Evolutionary conservation across 1,140 invertebrate species (phyloP).

Genomic region (Oscheius sp.): DNA sequence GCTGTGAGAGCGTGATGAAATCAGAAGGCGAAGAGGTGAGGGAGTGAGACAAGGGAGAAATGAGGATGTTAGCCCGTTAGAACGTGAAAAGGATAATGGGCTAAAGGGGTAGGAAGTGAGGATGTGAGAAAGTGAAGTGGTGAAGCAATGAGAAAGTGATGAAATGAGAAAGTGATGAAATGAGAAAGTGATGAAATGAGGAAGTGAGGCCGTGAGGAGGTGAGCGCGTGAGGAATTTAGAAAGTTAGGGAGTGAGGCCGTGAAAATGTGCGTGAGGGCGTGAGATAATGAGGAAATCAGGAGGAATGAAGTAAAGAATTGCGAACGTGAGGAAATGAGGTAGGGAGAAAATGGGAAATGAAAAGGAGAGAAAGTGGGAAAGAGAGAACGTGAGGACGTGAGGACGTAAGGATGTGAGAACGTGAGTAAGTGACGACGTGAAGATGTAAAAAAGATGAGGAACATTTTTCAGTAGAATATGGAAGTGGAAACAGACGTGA

Average conservation of each 20-base stretch:
- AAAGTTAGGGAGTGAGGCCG: neutral
- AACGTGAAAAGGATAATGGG: no score
- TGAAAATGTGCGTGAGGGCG: neutral
- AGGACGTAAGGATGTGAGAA: no score
- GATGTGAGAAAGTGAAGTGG: neutral
- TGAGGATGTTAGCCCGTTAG: neutral
- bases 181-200: neutral
- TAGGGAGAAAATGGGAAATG: no score
- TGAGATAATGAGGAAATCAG: neutral
- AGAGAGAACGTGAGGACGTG: no score
- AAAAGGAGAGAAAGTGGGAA: no score
- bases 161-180: neutral
- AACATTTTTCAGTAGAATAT: no score
- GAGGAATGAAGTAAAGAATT: neutral
- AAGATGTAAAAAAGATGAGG: no score
- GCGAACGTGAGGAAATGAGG: neutral
- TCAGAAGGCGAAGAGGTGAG: neutral
- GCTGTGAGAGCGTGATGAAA: no score
- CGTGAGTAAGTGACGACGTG: no score
- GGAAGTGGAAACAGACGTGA: no score
- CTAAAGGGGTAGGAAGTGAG: no score
- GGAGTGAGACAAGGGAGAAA: neutral
- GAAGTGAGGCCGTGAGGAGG: neutral
- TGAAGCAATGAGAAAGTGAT: neutral
- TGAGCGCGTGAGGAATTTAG: neutral